A percentile compares a stretch with the other conserved stretches of the same genome.
Evolutionary conservation across 2,113 vertebrate genomes (phyloP).

Genomic region (Athene cunicularia): DNA sequence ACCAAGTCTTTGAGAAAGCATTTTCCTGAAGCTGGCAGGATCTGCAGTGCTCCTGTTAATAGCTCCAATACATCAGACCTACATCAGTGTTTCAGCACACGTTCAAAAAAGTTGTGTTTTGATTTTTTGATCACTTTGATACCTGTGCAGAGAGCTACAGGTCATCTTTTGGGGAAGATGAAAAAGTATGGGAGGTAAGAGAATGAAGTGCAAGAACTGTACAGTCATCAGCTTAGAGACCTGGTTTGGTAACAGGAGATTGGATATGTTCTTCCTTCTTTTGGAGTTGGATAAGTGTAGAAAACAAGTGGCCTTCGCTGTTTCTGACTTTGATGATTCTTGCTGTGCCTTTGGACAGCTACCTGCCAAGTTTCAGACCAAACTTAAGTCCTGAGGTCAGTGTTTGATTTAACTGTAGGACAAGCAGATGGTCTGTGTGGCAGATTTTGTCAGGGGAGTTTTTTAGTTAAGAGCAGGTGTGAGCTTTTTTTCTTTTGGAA

Average conservation of each 20-base stretch:
- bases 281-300: not conserved
- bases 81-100: not conserved
- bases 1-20: not conserved
- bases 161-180: not conserved
- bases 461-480: not conserved
- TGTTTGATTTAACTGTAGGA: not conserved
- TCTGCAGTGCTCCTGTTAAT: not conserved
- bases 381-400: not conserved
- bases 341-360: not conserved
- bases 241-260: not conserved
- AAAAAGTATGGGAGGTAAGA: not conserved
- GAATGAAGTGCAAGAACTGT: not conserved
- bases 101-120: not conserved
- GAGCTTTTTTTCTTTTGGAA: not conserved
- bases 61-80: accelerated
- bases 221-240: not conserved
- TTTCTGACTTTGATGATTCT: not conserved
- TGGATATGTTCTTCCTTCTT: not conserved
- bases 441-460: not conserved
- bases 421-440: not conserved
- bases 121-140: not conserved
- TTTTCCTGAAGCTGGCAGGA: not conserved
- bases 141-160: not conserved
- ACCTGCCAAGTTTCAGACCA: not conserved
- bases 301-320: not conserved